Conservation (phyloP, 2,888 invertebrate species). For the Pseudococcus jackbeardsleyi region DNA sequence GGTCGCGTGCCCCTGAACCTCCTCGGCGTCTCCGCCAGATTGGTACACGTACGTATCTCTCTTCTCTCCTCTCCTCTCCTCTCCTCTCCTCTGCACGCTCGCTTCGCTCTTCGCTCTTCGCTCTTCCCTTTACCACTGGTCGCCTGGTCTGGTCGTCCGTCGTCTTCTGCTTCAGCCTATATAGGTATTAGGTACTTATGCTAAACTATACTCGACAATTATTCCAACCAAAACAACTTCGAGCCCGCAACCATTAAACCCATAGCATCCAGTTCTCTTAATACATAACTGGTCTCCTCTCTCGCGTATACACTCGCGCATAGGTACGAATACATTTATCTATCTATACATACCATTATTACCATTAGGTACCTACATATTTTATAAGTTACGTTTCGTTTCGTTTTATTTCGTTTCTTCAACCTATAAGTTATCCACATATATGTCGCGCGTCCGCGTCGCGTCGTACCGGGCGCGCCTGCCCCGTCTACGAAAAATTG, state of each 20-base stretch:
- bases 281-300: constrained; percentile 31
- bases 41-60: background rate
- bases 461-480: no score
- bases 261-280: constrained; percentile 40
- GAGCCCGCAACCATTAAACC: constrained; percentile 60
- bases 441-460: no score
- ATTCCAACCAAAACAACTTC: constrained; percentile 63
- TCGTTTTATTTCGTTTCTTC: no score
- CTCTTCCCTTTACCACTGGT: background rate
- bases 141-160: background rate
- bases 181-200: background rate
- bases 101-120: background rate
- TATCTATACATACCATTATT: no score
- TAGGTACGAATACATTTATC: no score
- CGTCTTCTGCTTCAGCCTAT: background rate
- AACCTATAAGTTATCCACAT: no score
- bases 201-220: constrained; percentile 60
- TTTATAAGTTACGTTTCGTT: no score
- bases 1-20: constrained; percentile 64
- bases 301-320: background rate
- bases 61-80: no score
- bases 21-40: constrained; percentile 51
- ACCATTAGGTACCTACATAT: no score
- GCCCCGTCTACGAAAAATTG: no score
- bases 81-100: background rate